These are phyloP conservation scores for Julus scanicus DNA, from an alignment of 2,888 invertebrate genomes.

Conservation along the genomic window DNA sequence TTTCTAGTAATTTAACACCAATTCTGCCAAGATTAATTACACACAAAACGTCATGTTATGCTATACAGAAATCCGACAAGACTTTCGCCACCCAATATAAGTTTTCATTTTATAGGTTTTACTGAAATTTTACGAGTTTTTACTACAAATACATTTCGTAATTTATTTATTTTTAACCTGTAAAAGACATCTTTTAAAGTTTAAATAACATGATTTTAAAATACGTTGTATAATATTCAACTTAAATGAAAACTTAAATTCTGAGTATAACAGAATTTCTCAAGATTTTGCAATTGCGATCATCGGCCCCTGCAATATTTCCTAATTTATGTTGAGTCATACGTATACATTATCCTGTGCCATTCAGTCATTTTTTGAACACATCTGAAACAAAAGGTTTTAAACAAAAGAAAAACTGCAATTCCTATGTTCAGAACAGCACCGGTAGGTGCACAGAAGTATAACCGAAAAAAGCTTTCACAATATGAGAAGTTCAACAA, in stretches of 20 bases:
- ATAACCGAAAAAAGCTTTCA: not conserved
- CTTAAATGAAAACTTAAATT: no score
- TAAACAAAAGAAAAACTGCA: not conserved
- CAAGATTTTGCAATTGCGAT: no score
- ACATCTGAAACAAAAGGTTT: not conserved
- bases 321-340: no score
- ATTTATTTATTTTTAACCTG: no score
- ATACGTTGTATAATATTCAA: no score
- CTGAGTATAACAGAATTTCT: no score
- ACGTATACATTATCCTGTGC: no score
- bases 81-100: not conserved
- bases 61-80: not conserved
- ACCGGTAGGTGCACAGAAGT: not conserved
- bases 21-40: not conserved
- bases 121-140: not conserved
- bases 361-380: not conserved
- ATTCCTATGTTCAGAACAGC: not conserved
- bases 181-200: no score
- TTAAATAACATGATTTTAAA: no score
- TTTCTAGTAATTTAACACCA: slow-evolving; percentile 24
- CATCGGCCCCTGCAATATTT: no score
- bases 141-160: no score
- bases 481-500: slow-evolving; percentile 3
- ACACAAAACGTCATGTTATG: not conserved
- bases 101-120: not conserved